Evolutionary conservation across 2,888 invertebrate genomes (phyloP).

Genomic region (Sialis lutaria): DNA sequence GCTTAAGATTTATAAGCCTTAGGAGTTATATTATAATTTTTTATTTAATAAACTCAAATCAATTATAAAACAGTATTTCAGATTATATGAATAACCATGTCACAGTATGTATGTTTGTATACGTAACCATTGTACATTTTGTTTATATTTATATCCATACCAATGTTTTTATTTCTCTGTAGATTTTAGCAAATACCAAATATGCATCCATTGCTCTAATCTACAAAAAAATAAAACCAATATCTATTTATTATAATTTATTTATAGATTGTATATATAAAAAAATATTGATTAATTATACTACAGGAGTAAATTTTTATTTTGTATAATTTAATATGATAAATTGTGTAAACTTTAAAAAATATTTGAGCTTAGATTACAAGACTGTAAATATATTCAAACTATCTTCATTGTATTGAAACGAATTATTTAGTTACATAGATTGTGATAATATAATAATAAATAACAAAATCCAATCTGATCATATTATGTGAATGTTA

Average conservation of each 20-base stretch:
- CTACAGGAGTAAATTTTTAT: background rate
- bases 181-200: background rate
- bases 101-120: no score
- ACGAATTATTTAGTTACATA: constrained; percentile 2
- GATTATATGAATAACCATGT: no score
- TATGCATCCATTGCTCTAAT: background rate
- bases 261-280: background rate
- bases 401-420: background rate
- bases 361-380: constrained; percentile 16
- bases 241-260: background rate
- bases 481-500: no score
- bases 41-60: no score
- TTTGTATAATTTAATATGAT: background rate
- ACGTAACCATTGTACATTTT: no score
- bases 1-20: no score
- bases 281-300: no score
- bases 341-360: background rate
- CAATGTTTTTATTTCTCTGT: background rate
- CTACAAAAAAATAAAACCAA: background rate
- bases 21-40: no score
- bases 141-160: background rate
- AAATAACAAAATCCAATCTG: no score
- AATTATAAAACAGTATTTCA: no score
- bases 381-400: constrained; percentile 18
- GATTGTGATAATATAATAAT: background rate